phyloP scores from a whole-genome alignment of 2,113 vertebrate species.

The Prunella himalayana region DNA sequence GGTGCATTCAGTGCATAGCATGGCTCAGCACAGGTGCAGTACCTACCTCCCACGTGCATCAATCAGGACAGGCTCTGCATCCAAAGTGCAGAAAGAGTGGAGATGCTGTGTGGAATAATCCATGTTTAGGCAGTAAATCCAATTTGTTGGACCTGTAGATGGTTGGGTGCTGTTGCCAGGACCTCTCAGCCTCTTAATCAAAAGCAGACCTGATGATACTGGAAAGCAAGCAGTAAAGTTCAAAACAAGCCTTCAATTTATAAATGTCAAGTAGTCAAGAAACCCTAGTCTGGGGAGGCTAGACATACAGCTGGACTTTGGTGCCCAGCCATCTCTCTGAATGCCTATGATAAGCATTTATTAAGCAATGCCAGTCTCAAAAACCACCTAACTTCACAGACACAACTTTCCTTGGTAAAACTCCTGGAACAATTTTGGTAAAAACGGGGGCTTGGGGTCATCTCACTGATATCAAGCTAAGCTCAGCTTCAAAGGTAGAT shows the following conservation, averaged over 20 bases:
- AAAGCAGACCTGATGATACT: not conserved
- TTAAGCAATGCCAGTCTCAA: not conserved
- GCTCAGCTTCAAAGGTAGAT: not conserved
- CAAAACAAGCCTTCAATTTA: not conserved
- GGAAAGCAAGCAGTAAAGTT: not conserved
- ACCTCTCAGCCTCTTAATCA: not conserved
- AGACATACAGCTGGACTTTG: not conserved
- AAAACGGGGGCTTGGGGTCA: not conserved
- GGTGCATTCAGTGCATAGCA: not conserved
- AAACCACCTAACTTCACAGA: not conserved
- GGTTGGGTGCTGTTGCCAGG: not conserved
- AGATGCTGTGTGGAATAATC: not conserved
- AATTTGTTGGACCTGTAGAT: not conserved
- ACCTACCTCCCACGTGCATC: not conserved
- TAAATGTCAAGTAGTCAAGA: not conserved
- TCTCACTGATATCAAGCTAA: not conserved
- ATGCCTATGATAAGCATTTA: not conserved
- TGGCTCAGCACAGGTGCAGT: not conserved
- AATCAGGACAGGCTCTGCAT: not conserved
- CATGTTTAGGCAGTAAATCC: not conserved
- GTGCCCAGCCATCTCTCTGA: not conserved
- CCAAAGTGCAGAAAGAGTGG: not conserved
- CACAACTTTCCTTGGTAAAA: not conserved
- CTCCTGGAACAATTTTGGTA: not conserved
- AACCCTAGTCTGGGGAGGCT: accelerated